Evolutionary conservation across 2,797 vertebrate genomes (phyloP), one percentile per base, ranked within the genome.

Genomic region (Microhierax caerulescens): DNA sequence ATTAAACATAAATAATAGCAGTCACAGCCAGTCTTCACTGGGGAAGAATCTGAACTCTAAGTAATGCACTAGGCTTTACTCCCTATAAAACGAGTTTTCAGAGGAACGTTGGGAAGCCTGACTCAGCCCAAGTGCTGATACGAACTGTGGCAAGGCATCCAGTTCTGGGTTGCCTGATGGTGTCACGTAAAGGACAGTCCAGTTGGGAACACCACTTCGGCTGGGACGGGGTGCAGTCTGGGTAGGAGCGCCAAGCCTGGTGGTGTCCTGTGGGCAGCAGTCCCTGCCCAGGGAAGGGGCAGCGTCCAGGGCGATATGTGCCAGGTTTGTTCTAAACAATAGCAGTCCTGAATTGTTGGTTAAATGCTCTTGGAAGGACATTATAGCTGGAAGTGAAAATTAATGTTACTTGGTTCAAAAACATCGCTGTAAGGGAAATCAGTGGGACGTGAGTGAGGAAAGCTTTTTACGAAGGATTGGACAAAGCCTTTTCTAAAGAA

Each of bases 151-250:
- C 32, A 54, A 36, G 73, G 18, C 1, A 1, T 21, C 51, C 27
- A 3, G 28, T n/a, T 67, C 45, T 72, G 54, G 27, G 32, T 69
- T 22, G 19, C 13, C 19, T 0, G 5, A 11, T 32, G 69, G n/a
- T 13, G 7, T 27, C 16, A 3, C 13, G 3, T 14, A 19, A 81
- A 53, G n/a, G 51, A 39, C 19, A 8, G 7, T 57, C 27, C n/a
- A 5, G 24, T 22, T 0, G 7, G 69, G 41, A 75, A 23, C 0
- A 2, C 16, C 5, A 3, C 25, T 41, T 18, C 1, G 10, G 56
- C 20, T 5, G 30, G 7, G 20, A n/a, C 15, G 30, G 24, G 25
- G 32, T 5, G 27, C 2, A 1, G 6, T 13, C 39, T 28, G 50
- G 50, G 56, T 43, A 73, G 75, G 23, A 27, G 39, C 18, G 8